Base-by-base conservation (phyloP, 2,888 invertebrate species). In the Drosophila meridiana region DNA sequence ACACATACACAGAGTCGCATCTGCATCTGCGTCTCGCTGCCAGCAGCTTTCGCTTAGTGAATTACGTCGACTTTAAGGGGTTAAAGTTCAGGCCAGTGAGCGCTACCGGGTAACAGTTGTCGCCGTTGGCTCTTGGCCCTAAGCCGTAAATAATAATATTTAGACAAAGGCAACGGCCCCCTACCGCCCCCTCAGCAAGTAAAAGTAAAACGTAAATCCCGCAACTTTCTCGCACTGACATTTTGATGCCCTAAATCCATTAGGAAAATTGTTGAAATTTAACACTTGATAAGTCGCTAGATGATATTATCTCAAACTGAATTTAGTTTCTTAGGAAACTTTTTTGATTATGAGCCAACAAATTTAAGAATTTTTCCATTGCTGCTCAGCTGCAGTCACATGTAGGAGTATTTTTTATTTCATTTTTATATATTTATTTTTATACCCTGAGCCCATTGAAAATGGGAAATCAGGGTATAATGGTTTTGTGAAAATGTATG, bases 61-160 rank as follows among this genome's bases (percentile, higher is more conserved):
- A 85, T 85, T 85, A 85, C 85, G 77, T 80, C 73, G 84, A 74
- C 89, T 84, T 84, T 89, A 86, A 86, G 90, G 85, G 85, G 85
- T 86, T 86, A 86, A 86, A 85, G 85, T 77, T 87, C 87, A 85
- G 82, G 75, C 66, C 82, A 69, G 71, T 70, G 72, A 60, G 75
- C 85, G 75, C 85, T 76, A 66, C 74, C 59, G 90, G 85, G 88
- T 85, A 86, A 89, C 85, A 89, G 90, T 86, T 89, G 85, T 89
- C 85, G 77, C 85, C 79, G 73, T 73, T 82, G 80, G 88, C 90
- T 83, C 77, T 86, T 78, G 71, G 89, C 79, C 87, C 81, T 86
- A 90, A 87, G 87, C 87, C 87, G 87, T 89, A 87, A 87, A 87
- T 90, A 89, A 86, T 86, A 88, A 90, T 88, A 87, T 90, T 90